Conservation (phyloP, 2,113 vertebrate genomes). For the Bambusicola thoracicus region DNA sequence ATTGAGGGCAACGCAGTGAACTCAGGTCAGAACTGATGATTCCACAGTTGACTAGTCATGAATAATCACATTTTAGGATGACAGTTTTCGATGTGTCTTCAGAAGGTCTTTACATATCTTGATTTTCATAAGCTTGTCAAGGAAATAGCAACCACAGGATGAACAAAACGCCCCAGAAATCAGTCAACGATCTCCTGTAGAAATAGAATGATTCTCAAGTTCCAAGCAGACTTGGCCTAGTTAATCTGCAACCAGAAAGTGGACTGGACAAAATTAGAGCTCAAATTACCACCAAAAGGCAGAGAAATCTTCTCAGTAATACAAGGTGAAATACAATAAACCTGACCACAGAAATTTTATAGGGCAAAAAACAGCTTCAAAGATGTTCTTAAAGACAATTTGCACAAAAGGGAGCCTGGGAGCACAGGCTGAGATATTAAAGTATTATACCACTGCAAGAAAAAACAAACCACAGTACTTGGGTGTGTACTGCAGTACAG, state of each 20-base stretch:
- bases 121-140: neutral
- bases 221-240: neutral
- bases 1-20: neutral
- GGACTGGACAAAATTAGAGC: neutral
- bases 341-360: neutral
- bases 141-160: neutral
- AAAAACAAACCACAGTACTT: neutral
- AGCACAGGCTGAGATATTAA: neutral
- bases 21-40: neutral
- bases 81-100: neutral
- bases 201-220: neutral
- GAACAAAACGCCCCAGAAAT: neutral
- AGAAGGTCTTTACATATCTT: neutral
- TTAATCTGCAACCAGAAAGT: neutral
- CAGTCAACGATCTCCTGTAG: neutral
- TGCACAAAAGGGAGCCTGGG: neutral
- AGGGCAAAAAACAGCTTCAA: neutral
- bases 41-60: neutral
- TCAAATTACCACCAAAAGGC: neutral
- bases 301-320: neutral
- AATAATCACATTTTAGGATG: neutral
- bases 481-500: neutral
- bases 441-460: neutral
- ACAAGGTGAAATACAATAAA: neutral
- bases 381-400: neutral